Evolutionary conservation across 1,140 invertebrate species (phyloP), one percentile per base, ranked within the genome.

Genomic region (Physella acuta): DNA sequence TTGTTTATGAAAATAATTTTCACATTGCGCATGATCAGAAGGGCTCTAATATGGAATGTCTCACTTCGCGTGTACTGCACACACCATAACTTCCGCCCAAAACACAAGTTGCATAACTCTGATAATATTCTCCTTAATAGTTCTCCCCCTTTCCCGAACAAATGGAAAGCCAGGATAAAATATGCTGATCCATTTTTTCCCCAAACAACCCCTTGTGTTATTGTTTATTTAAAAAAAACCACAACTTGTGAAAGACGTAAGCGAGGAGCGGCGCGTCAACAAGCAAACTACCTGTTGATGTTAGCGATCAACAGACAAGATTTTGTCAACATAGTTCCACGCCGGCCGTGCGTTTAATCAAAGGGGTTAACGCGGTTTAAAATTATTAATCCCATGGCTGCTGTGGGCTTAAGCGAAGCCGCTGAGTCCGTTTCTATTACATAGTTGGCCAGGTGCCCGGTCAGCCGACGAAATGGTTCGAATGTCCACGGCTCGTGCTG

Each of bases 351-450:
- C 31, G 60, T 62, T 62, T 62, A 62, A 62, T 24, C 36, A 17
- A 1, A n/a, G 60, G 39, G 60, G 60, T 62, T 62, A 34, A 24
- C 36, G 20, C 14, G 20, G 60, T 62, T 58, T 62, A 44, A 49
- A 44, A 62, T 44, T 62, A 62, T 62, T 62, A 62, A 62, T 62
- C 60, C 24, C 36, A 16, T 37, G 34, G 60, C 16, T 16, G 24
- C 30, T 62, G 60, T 62, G 37, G 44, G 60, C 60, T 62, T 62
- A 62, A 62, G 60, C 37, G 60, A 62, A 44, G 36, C 20, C 36
- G 28, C 1, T 37, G 3, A 44, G 60, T 62, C 24, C 60, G 3
- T 30, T 37, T 14, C 24, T 58, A 34, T 33, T 34, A 24, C 30
- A 58, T 58, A 34, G 33, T 58, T 34, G 5, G 31, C 24, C 2